Conservation (phyloP, 2,113 vertebrate genomes). For the Lynx canadensis region DNA sequence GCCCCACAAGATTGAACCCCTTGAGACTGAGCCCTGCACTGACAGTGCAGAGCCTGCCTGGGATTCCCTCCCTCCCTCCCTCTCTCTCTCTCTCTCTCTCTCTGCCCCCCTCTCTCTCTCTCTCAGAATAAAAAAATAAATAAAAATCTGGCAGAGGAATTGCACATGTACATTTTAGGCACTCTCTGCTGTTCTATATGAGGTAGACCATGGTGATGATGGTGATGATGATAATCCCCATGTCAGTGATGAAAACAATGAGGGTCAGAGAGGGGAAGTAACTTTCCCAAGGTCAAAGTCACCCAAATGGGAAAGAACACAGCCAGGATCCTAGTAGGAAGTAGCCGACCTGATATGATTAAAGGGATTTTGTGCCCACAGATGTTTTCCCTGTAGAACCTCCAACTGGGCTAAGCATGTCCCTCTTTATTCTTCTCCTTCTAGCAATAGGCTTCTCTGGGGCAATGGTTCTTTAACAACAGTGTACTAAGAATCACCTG, state of each 20-base stretch:
- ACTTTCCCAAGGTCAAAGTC: slow-evolving; percentile 15
- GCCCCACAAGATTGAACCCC: too few relatives aligned
- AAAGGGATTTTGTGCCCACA: neutral
- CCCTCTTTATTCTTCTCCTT: neutral
- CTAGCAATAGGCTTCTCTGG: neutral
- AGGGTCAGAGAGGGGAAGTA: neutral
- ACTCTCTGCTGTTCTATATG: neutral
- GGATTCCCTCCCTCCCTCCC: too few relatives aligned
- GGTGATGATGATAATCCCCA: neutral
- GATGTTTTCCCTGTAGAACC: neutral
- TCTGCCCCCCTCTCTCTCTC: too few relatives aligned
- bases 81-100: too few relatives aligned
- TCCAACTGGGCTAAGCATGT: neutral
- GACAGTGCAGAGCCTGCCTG: too few relatives aligned
- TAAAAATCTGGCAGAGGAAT: neutral
- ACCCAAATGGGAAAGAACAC: neutral
- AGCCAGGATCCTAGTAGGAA: neutral
- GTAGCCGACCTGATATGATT: neutral
- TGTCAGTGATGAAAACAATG: neutral
- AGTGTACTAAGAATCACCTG: neutral
- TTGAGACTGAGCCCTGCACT: too few relatives aligned
- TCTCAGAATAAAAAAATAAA: too few relatives aligned
- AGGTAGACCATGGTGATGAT: neutral
- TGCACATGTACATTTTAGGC: neutral
- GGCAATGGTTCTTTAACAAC: neutral